Percentiles rank a stretch among this genome's conserved stretches.
Conservation (phyloP, 2,888 invertebrate genomes). For the Oxytorus armatus region DNA sequence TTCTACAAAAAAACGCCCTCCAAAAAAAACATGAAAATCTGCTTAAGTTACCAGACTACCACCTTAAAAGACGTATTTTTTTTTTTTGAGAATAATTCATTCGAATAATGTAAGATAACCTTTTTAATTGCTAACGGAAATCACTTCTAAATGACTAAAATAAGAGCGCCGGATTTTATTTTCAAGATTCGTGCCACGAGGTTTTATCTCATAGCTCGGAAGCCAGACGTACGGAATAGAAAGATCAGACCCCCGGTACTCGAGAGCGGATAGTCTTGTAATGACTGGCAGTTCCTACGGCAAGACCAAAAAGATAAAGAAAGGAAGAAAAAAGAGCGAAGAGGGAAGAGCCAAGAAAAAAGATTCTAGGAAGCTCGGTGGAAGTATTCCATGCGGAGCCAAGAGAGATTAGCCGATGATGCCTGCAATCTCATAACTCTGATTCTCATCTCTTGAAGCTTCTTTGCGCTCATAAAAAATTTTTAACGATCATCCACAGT, state of each 20-base stretch:
- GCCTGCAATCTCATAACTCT: background rate
- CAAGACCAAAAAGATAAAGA: background rate
- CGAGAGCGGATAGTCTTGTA: slow-evolving; percentile 13
- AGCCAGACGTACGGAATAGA: slow-evolving; percentile 10
- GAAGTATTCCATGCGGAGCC: slow-evolving; percentile 37
- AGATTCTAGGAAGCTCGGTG: slow-evolving; percentile 31
- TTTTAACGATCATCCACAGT: slow-evolving; percentile 5
- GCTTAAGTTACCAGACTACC: too few species aligned
- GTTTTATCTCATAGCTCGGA: slow-evolving; percentile 15
- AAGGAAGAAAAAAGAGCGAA: background rate
- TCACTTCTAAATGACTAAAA: background rate
- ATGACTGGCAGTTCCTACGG: slow-evolving; percentile 1
- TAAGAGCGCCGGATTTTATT: background rate
- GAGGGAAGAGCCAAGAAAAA: slow-evolving; percentile 17
- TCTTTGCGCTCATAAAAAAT: background rate
- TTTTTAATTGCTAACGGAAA: background rate
- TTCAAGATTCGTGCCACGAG: background rate
- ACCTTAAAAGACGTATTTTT: too few species aligned
- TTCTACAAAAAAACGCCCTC: too few species aligned
- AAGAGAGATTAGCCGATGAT: slow-evolving; percentile 42
- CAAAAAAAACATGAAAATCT: too few species aligned
- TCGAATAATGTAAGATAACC: background rate
- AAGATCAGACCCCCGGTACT: too few species aligned
- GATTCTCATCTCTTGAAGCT: background rate
- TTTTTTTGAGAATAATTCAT: background rate